Conservation (phyloP, 1,140 invertebrate genomes). For the Camponotus floridanus region DNA sequence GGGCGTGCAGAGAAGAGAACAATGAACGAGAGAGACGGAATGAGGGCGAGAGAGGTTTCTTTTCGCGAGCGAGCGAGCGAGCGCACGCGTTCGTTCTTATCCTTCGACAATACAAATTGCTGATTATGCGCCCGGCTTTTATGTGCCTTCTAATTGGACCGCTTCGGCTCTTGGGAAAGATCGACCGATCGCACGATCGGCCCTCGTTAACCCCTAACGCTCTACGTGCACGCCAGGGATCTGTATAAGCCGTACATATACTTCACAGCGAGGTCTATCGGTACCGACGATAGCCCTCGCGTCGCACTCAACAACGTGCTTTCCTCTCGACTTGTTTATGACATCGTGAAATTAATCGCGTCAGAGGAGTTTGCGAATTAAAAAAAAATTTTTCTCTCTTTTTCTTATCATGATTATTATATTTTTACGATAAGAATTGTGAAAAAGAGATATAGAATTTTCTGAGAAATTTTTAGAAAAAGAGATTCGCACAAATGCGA, state of each 20-base stretch:
- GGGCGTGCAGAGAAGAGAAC: slow-evolving; percentile 28
- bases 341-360: background rate
- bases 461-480: too few species aligned
- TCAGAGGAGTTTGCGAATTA: background rate
- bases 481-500: background rate
- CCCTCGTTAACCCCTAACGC: slow-evolving; percentile 81
- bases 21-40: slow-evolving; percentile 30
- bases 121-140: slow-evolving; percentile 81
- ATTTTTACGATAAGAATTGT: too few species aligned
- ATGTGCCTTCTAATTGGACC: slow-evolving; percentile 82
- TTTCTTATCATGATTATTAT: too few species aligned
- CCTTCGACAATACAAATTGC: slow-evolving; percentile 81
- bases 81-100: slow-evolving; percentile 59
- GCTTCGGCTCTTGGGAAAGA: slow-evolving; percentile 79
- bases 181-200: slow-evolving; percentile 79
- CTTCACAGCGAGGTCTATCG: slow-evolving; percentile 39
- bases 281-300: background rate
- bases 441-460: too few species aligned
- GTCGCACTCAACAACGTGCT: slow-evolving; percentile 1
- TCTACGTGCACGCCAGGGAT: slow-evolving; percentile 70
- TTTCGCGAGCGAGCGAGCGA: slow-evolving; percentile 22
- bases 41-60: slow-evolving; percentile 14
- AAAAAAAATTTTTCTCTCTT: background rate
- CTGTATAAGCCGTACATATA: slow-evolving; percentile 42
- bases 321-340: slow-evolving; percentile 9